A percentile compares a stretch with the other conserved stretches of the same genome.
These are phyloP conservation scores for Megathymus violae DNA, from an alignment of 1,140 invertebrate species.

Conservation along the genomic window DNA sequence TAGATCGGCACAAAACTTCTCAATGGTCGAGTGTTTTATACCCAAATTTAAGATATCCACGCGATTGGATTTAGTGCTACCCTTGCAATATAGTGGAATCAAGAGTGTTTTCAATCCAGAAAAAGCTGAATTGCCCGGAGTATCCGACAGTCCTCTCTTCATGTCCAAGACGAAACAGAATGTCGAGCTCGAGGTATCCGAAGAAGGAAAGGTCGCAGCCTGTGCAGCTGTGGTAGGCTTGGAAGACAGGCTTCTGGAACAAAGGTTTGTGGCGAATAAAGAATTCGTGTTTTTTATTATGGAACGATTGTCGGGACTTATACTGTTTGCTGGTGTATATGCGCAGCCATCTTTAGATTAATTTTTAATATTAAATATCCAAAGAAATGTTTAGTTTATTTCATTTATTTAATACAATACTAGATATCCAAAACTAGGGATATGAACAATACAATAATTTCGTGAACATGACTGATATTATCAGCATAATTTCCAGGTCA, in stretches of 20 bases:
- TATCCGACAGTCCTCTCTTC: slow-evolving; percentile 83
- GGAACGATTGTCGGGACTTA: slow-evolving; percentile 70
- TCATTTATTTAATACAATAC: background rate
- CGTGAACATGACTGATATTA: too few relatives aligned
- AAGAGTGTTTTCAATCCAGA: too few relatives aligned
- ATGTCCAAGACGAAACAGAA: slow-evolving; percentile 86
- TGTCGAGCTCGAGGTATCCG: slow-evolving; percentile 89
- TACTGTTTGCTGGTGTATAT: slow-evolving; percentile 82
- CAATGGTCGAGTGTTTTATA: slow-evolving; percentile 85
- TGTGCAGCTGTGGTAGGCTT: slow-evolving; percentile 86
- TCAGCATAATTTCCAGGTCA: too few relatives aligned
- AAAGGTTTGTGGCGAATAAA: slow-evolving; percentile 81
- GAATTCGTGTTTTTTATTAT: slow-evolving; percentile 82
- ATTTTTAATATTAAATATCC: slow-evolving; percentile 30
- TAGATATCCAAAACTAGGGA: too few relatives aligned
- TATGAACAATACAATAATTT: too few relatives aligned
- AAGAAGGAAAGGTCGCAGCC: slow-evolving; percentile 89
- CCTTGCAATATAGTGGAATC: slow-evolving; percentile 86
- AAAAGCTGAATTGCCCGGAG: slow-evolving; percentile 86
- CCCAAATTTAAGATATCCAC: slow-evolving; percentile 86
- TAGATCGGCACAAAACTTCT: slow-evolving; percentile 60
- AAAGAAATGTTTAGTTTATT: background rate
- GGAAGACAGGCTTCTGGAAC: slow-evolving; percentile 77
- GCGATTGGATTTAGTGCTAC: slow-evolving; percentile 81
- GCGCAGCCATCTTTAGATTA: slow-evolving; percentile 55